Evolutionary conservation across 2,888 invertebrate species (phyloP).

Genomic region (Trissonchulus sp.): DNA sequence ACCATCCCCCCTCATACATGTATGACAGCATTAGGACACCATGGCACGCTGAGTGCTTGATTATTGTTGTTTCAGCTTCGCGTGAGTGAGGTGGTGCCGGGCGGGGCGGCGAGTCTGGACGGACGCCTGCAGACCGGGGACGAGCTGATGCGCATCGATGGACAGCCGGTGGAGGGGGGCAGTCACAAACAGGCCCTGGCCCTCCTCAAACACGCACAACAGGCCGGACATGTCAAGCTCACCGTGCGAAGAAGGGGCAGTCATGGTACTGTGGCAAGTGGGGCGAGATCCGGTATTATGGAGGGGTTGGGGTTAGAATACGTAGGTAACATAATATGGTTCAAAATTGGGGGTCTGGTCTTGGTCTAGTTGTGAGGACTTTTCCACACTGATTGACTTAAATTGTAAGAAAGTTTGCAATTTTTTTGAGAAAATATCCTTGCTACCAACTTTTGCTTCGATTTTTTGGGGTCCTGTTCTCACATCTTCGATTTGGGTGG

Average conservation of each 20-base stretch:
- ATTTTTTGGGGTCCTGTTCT: too few species aligned
- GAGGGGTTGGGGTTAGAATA: not conserved
- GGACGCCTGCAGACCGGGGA: slow-evolving; percentile 84
- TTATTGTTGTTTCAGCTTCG: slow-evolving; percentile 15
- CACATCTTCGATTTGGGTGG: too few species aligned
- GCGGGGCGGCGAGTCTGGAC: slow-evolving; percentile 86
- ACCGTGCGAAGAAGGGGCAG: slow-evolving; percentile 63
- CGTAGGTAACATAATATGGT: not conserved
- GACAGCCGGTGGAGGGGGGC: slow-evolving; percentile 71
- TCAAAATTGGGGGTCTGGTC: too few species aligned
- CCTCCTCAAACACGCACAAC: slow-evolving; percentile 79
- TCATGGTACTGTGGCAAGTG: slow-evolving; percentile 10
- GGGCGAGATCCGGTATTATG: slow-evolving; percentile 5
- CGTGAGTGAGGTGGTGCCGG: slow-evolving; percentile 91
- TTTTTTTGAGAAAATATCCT: not conserved
- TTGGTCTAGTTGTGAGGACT: slow-evolving; percentile 2
- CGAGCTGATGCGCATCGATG: slow-evolving; percentile 87
- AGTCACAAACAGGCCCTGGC: slow-evolving; percentile 89
- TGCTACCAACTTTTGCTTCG: too few species aligned
- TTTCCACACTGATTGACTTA: too few species aligned
- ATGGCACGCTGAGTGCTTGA: too few species aligned
- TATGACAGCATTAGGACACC: too few species aligned
- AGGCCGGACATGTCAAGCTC: slow-evolving; percentile 75
- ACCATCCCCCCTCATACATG: too few species aligned
- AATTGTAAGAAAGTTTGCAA: too few species aligned